A percentile compares a stretch with the other conserved stretches of the same genome.
These are phyloP conservation scores for Drosophila ficusphila DNA, from an alignment of 1,140 invertebrate species.

Conservation along the genomic window DNA sequence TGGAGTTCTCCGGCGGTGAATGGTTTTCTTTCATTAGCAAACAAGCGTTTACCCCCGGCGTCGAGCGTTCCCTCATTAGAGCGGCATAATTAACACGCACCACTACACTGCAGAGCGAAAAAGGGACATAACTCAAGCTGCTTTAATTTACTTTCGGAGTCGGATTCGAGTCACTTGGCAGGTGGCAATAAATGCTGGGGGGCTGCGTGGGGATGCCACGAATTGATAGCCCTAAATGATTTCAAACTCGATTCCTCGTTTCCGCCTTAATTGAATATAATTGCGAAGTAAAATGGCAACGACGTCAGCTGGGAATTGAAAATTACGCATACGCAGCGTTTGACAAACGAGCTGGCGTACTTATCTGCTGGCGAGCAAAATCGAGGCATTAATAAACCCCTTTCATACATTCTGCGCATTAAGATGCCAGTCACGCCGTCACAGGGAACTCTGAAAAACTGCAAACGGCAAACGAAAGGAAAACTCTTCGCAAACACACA, in stretches of 20 bases:
- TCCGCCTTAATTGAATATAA: conserved; percentile 71
- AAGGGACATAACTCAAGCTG: conserved; percentile 31
- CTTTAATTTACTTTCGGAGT: conserved; percentile 61
- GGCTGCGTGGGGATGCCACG: not conserved
- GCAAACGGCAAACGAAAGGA: conserved; percentile 19
- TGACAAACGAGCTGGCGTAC: conserved; percentile 43
- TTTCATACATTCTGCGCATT: conserved; percentile 20
- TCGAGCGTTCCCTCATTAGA: conserved; percentile 50
- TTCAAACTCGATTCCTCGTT: conserved; percentile 44
- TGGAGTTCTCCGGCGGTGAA: conserved; percentile 55
- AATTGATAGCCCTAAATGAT: conserved; percentile 67
- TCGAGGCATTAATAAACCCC: conserved; percentile 27
- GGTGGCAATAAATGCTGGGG: conserved; percentile 28
- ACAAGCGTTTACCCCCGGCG: conserved; percentile 23
- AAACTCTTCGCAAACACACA: conserved; percentile 37
- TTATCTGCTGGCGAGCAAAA: conserved; percentile 19
- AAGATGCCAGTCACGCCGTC: conserved; percentile 62
- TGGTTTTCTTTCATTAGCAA: conserved; percentile 75
- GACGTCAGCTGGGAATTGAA: conserved; percentile 29
- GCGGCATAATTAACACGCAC: conserved; percentile 67
- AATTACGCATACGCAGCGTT: conserved; percentile 63
- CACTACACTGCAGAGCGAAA: conserved; percentile 5
- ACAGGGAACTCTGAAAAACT: conserved; percentile 38
- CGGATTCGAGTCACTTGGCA: conserved; percentile 51
- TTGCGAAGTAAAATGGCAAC: conserved; percentile 27